Evolutionary conservation across 2,113 vertebrate species (phyloP).

Genomic region (Atlantisia rogersi): DNA sequence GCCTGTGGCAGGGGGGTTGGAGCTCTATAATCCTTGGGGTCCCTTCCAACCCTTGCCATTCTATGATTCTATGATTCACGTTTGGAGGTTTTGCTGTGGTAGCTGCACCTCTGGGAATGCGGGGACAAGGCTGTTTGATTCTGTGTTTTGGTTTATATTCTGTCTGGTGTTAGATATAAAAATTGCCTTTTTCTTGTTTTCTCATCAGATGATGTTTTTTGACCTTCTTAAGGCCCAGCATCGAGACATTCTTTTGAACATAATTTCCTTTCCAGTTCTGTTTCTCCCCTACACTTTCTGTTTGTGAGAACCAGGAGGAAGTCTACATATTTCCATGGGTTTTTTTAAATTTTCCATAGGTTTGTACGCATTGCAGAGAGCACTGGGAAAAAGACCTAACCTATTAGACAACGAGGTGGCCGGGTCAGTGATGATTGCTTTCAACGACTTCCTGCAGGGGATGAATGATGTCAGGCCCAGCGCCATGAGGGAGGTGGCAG

Average conservation of each 20-base stretch:
- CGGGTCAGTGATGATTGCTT: slow-evolving; percentile 81
- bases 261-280: background rate
- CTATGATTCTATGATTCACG: too few species aligned
- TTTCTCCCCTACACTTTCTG: background rate
- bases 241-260: background rate
- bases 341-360: slow-evolving; percentile 71
- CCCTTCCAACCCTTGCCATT: too few species aligned
- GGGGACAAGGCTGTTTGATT: background rate
- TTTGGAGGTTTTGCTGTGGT: background rate
- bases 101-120: background rate
- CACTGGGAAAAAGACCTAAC: slow-evolving; percentile 65
- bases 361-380: slow-evolving; percentile 83
- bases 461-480: slow-evolving; percentile 92
- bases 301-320: background rate
- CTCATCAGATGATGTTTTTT: background rate
- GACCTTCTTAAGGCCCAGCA: background rate
- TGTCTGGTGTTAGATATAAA: background rate
- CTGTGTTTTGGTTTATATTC: background rate
- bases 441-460: slow-evolving; percentile 89
- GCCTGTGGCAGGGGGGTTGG: too few species aligned
- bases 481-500: slow-evolving; percentile 96
- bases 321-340: background rate
- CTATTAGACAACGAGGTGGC: slow-evolving; percentile 79
- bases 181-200: background rate
- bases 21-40: too few species aligned